Conservation (phyloP, 2,888 invertebrate species). For the Caenorhabditis virilis region DNA sequence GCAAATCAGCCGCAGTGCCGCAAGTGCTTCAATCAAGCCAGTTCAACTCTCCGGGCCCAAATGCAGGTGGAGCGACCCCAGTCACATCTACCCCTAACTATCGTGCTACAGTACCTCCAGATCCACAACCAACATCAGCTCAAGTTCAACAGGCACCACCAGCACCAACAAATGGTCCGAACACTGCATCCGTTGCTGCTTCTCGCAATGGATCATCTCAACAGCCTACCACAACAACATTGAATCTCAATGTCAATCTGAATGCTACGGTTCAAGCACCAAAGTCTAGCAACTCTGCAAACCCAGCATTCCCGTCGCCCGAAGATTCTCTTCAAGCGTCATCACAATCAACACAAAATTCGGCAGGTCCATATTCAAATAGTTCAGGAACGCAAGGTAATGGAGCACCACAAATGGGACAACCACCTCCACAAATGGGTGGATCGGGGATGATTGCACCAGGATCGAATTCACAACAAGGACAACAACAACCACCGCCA, state of each 20-base stretch:
- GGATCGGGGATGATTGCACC: constrained; percentile 21
- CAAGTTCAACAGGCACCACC: constrained; percentile 14
- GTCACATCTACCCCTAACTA: constrained; percentile 33
- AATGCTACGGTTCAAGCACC: background rate
- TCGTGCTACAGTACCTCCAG: constrained; percentile 51
- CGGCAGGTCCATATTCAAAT: background rate
- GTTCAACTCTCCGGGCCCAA: constrained; percentile 39
- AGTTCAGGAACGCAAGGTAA: background rate
- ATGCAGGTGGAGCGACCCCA: constrained; percentile 21
- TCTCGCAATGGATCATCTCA: constrained; percentile 11
- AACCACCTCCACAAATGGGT: constrained; percentile 58
- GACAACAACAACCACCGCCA: background rate
- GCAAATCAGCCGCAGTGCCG: constrained; percentile 65
- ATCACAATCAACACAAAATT: background rate
- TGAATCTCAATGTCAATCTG: constrained; percentile 6
- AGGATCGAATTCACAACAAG: constrained; percentile 7
- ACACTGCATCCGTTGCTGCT: too few relatives aligned
- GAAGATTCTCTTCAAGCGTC: constrained; percentile 1
- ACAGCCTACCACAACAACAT: constrained; percentile 15
- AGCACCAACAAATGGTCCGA: too few relatives aligned
- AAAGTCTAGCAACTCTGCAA: background rate
- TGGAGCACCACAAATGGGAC: constrained; percentile 51
- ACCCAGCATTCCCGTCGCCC: constrained; percentile 25
- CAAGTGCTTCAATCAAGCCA: constrained; percentile 59
- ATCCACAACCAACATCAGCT: constrained; percentile 56